These are phyloP conservation scores for Scelioninae gen. 2 DNA, from an alignment of 2,888 invertebrate species.

Conservation along the genomic window DNA sequence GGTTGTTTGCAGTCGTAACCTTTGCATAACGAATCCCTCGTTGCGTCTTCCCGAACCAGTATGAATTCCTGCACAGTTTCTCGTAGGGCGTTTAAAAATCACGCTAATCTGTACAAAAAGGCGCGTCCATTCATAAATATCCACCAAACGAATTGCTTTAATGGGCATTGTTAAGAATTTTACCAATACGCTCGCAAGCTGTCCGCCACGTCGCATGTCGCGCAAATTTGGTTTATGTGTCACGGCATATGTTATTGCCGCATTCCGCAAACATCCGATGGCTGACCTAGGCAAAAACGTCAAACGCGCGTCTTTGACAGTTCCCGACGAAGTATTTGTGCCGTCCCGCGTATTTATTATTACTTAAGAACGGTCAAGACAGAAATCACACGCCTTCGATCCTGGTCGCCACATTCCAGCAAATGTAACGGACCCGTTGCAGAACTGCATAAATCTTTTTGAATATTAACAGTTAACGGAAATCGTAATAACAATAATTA, in stretches of 20 bases:
- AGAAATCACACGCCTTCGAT: constrained; percentile 36
- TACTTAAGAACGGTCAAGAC: constrained; percentile 37
- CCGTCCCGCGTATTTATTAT: constrained; percentile 42
- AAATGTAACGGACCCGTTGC: constrained; percentile 22
- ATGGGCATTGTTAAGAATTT: constrained; percentile 7
- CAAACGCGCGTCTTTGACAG: constrained; percentile 31
- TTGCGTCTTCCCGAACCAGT: too few species aligned
- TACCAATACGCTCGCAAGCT: constrained; percentile 4
- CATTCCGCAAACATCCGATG: constrained; percentile 25
- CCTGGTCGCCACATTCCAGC: constrained; percentile 22
- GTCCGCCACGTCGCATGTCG: neutral
- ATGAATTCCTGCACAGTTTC: too few species aligned
- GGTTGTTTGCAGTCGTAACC: too few species aligned
- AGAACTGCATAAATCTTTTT: constrained; percentile 36
- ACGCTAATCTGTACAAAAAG: neutral
- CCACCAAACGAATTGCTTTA: constrained; percentile 25
- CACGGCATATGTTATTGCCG: constrained; percentile 15
- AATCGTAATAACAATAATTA: too few species aligned
- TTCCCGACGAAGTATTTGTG: constrained; percentile 23
- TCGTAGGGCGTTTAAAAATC: too few species aligned
- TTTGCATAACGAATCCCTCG: too few species aligned
- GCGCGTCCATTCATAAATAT: too few species aligned
- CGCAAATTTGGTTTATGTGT: constrained; percentile 35
- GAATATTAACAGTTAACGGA: too few species aligned
- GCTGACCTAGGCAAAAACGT: constrained; percentile 29